Evolutionary conservation across 2,113 vertebrate genomes (phyloP), one percentile per base, ranked within the genome.

Genomic region (Cheilinus undulatus): DNA sequence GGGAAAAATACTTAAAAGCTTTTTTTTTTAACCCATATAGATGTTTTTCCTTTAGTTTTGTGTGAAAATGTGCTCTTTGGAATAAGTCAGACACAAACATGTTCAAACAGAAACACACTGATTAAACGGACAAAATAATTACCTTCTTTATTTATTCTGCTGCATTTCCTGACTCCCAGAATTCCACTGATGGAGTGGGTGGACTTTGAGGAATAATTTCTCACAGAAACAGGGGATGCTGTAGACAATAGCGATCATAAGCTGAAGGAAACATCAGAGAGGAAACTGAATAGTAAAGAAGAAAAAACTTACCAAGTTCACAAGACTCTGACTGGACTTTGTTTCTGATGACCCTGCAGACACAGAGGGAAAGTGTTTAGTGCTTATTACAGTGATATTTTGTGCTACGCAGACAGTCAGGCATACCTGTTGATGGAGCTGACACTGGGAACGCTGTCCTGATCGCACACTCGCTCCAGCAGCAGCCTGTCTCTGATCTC

Each of bases 401-500:
- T 40, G 38, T 4, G 30, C 9, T 3, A 40, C 91, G 76, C 69
- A 88, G 30, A 80, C 84, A 32, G 2, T 7, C 19, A 3, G 4
- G 24, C 8, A 17, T 7, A 87, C 88, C 88, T 95, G 90, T 95
- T 95, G 76, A 95, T 95, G 69, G 95, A 95, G 85, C 94, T 95
- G 86, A 95, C 93, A 60, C 95, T 95, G 75, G 94, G 95, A 26
- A 95, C 94, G 0, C 92, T 94, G 75, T 92, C 91, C 0, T 83
- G 87, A 80, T 94, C 92, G 43, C 95, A 95, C 68, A 94, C 92
- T 0, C 82, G 89, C 64, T 95, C 95, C 2, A 94, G 87, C 77
- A 95, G 57, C 45, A 95, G 91, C 51, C 92, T 86, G 69, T 95
- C 94, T 40, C 93, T 86, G 72, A 95, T 95, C 84, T 95, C 95